Percentiles rank a stretch among this genome's conserved stretches.
Evolutionary conservation across 2,113 vertebrate species (phyloP).

Genomic region (Dryoscopus gambensis): DNA sequence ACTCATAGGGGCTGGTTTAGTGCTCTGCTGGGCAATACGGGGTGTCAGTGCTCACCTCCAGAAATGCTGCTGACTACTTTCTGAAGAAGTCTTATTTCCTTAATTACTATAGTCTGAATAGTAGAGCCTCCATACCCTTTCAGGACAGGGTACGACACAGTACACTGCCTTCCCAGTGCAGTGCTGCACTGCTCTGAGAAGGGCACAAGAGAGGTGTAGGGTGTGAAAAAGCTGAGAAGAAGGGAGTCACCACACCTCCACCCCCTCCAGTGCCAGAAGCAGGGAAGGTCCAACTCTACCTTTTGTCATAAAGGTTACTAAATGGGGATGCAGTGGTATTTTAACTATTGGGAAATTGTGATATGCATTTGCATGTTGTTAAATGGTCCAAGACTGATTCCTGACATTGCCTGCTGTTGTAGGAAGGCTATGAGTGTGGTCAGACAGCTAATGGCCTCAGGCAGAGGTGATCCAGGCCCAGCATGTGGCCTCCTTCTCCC

Average conservation of each 20-base stretch:
- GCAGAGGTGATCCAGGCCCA: not conserved
- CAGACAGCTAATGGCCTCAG: not conserved
- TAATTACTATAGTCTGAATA: not conserved
- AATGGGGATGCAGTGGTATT: not conserved
- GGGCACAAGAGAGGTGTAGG: not conserved
- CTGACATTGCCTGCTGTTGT: not conserved
- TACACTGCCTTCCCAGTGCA: rapidly evolving
- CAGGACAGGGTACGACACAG: too few species aligned
- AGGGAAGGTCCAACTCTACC: not conserved
- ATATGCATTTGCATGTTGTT: not conserved
- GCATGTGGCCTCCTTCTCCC: rapidly evolving
- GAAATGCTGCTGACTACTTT: not conserved
- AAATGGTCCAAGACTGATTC: not conserved
- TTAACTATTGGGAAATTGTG: not conserved
- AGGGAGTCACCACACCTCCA: rapidly evolving
- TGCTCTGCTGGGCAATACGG: rapidly evolving
- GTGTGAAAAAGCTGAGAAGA: not conserved
- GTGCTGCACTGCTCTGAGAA: not conserved
- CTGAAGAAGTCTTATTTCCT: not conserved
- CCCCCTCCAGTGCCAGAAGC: rapidly evolving
- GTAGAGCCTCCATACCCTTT: not conserved
- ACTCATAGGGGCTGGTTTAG: not conserved
- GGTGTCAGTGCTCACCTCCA: not conserved
- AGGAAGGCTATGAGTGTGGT: not conserved
- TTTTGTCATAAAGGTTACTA: not conserved